Percentiles rank a stretch among this genome's conserved stretches.
Evolutionary conservation across 2,113 vertebrate species (phyloP).

Genomic region (Corythoichthys haematopterus): DNA sequence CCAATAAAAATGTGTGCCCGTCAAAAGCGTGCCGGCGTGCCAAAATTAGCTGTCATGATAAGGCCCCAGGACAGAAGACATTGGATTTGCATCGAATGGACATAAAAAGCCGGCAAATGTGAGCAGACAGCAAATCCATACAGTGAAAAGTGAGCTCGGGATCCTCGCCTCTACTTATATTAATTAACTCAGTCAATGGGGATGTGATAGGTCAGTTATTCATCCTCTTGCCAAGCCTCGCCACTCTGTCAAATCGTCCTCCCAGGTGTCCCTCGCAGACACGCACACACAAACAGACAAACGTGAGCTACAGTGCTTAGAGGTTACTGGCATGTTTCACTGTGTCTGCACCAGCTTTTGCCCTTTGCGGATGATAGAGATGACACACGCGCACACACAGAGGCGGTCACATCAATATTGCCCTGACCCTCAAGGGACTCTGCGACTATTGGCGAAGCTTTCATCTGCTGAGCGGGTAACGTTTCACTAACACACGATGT

Average conservation of each 20-base stretch:
- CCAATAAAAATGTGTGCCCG: conserved; percentile 63
- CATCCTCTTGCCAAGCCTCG: conserved; percentile 61
- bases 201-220: conserved; percentile 71
- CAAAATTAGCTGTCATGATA: conserved; percentile 68
- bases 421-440: conserved; percentile 57
- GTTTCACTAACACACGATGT: conserved; percentile 19
- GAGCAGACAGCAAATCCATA: conserved; percentile 72
- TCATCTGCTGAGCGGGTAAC: conserved; percentile 61
- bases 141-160: conserved; percentile 69
- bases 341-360: conserved; percentile 23
- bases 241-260: conserved; percentile 63
- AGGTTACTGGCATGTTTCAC: conserved; percentile 40
- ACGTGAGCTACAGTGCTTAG: conserved; percentile 35
- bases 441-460: conserved; percentile 60
- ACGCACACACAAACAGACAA: conserved; percentile 21
- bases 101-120: conserved; percentile 70
- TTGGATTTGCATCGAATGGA: conserved; percentile 73
- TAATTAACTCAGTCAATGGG: conserved; percentile 75
- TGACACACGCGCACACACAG: conserved; percentile 38
- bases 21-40: conserved; percentile 52
- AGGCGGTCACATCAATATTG: conserved; percentile 62
- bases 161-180: conserved; percentile 71
- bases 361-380: conserved; percentile 47
- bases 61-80: conserved; percentile 59
- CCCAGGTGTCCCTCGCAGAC: conserved; percentile 57